phyloP scores from a whole-genome alignment of 2,888 invertebrate genomes.

The Cantharis lateralis region DNA sequence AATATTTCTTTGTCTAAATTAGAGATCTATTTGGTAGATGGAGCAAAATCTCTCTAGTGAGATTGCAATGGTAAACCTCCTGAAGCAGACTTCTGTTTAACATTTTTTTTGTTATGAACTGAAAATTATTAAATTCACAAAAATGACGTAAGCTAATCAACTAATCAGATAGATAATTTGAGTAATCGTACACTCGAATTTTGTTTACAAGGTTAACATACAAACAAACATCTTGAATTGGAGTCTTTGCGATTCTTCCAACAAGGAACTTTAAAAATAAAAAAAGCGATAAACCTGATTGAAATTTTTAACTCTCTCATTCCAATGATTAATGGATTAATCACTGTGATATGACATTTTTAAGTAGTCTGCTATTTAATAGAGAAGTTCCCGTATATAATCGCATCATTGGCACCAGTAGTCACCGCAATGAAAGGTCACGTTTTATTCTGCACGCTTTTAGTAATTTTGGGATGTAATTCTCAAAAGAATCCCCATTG shows the following conservation, averaged over 20 bases:
- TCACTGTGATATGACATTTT: background rate
- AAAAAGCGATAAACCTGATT: background rate
- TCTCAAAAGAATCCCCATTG: conserved; percentile 63
- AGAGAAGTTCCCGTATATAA: background rate
- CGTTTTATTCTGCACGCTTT: background rate
- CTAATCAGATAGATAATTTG: background rate
- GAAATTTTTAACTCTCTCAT: background rate
- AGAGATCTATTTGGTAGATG: too few relatives aligned
- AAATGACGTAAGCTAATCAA: background rate
- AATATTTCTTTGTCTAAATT: too few relatives aligned
- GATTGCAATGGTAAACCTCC: too few relatives aligned
- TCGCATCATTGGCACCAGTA: background rate
- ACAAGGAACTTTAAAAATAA: background rate
- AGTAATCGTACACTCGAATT: background rate
- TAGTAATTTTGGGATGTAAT: background rate
- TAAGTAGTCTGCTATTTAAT: background rate
- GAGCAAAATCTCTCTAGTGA: too few relatives aligned
- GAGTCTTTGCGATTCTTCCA: background rate
- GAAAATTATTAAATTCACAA: background rate
- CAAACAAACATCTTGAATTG: conserved; percentile 67
- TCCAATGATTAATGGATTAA: background rate
- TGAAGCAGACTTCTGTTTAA: too few relatives aligned
- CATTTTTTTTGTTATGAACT: too few relatives aligned
- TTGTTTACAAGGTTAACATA: background rate
- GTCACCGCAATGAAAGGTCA: background rate